phyloP scores from a whole-genome alignment of 1,140 invertebrate genomes.

The Tetramorium simillimum region DNA sequence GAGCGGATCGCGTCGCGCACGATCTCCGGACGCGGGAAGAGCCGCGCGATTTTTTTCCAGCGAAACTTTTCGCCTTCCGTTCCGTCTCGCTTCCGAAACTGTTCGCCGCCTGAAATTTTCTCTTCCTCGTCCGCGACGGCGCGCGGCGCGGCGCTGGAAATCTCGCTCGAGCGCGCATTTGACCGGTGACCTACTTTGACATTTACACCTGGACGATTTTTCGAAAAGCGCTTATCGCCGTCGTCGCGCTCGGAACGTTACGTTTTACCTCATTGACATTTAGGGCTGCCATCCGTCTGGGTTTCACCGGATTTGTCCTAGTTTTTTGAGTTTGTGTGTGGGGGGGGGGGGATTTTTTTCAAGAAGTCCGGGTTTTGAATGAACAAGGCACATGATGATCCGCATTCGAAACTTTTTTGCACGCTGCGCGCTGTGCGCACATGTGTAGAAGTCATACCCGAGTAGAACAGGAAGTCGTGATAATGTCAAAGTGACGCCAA shows the following conservation, averaged over 20 bases:
- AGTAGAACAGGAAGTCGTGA: no score
- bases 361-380: no score
- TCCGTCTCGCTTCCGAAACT: no score
- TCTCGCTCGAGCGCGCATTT: constrained; percentile 12
- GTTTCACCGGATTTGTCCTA: no score
- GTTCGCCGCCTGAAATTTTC: neutral
- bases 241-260: neutral
- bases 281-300: no score
- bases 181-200: neutral
- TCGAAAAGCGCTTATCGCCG: neutral
- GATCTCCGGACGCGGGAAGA: neutral
- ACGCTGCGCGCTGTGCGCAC: no score
- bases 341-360: no score
- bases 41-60: neutral
- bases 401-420: no score
- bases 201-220: neutral
- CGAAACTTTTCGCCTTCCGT: neutral
- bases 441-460: no score
- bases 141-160: neutral
- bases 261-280: neutral
- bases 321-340: no score
- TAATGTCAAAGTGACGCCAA: no score
- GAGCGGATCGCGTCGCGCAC: neutral
- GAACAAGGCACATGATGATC: no score
- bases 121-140: neutral